Evolutionary conservation across 2,113 vertebrate species (phyloP).

Genomic region (Cyphotilapia sp.): DNA sequence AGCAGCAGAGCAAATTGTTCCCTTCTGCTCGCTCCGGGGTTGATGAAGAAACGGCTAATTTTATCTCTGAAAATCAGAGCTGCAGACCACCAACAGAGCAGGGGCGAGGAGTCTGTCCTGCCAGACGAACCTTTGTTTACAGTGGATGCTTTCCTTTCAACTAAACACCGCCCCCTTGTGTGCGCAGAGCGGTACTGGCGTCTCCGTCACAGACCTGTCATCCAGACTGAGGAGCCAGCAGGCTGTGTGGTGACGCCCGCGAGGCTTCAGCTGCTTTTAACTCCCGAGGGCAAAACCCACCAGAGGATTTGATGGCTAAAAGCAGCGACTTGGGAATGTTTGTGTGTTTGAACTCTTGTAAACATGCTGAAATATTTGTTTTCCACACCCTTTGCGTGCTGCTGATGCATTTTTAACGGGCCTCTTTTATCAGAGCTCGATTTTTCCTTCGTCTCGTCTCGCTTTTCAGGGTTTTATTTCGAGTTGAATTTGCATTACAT

Average conservation of each 20-base stretch:
- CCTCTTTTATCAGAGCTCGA: neutral
- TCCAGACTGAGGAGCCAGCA: conserved; percentile 32
- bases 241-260: neutral
- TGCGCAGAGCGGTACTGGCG: neutral
- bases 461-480: neutral
- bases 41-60: neutral
- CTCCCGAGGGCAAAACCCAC: neutral
- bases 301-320: neutral
- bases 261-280: neutral
- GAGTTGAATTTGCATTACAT: no score
- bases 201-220: conserved; percentile 40
- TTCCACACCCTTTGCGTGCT: neutral
- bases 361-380: neutral
- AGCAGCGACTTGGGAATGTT: neutral
- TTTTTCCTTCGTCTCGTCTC: neutral
- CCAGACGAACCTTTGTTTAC: neutral
- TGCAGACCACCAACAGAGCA: neutral
- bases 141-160: neutral
- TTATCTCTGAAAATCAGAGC: neutral
- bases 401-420: neutral
- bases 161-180: conserved; percentile 35
- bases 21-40: neutral
- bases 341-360: neutral
- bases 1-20: neutral
- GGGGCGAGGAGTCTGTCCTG: neutral